Conservation (phyloP, 64 coral and sea anemone genomes). For the Platygyra sinensis region DNA sequence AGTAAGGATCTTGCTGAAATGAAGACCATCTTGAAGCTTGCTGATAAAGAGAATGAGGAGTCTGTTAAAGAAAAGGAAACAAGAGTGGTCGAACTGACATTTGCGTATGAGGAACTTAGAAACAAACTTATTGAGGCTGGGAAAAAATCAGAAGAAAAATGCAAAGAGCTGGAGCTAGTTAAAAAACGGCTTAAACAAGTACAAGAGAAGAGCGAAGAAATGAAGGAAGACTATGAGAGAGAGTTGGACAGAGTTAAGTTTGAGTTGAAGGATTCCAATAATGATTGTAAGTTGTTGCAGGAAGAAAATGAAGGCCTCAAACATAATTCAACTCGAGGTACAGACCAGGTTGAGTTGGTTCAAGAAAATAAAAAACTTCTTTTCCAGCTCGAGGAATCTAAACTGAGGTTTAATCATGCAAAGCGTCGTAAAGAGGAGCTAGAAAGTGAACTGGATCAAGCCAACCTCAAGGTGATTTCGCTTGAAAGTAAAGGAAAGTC, state of each 20-base stretch:
- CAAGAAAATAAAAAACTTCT: conserved; percentile 28
- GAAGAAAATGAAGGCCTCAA: conserved; percentile 14
- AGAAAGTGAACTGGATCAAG: not conserved
- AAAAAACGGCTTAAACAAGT: conserved; percentile 29
- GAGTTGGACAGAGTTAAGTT: conserved; percentile 37
- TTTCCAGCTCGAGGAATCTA: conserved; percentile 22
- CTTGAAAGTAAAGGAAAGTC: conserved; percentile 9
- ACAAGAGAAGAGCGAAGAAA: not conserved
- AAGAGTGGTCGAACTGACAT: conserved; percentile 12
- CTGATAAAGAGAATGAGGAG: not conserved
- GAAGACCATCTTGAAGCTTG: conserved; percentile 17
- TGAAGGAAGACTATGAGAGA: conserved; percentile 29
- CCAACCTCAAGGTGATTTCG: not conserved
- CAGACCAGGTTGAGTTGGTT: not conserved
- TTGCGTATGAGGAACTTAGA: conserved; percentile 35
- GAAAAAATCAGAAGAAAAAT: conserved; percentile 18
- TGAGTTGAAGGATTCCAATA: conserved; percentile 20
- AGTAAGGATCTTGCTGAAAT: conserved; percentile 15
- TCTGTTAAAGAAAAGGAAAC: conserved; percentile 1
- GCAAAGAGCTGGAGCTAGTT: conserved; percentile 12
- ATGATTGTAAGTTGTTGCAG: not conserved
- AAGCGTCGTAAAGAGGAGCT: conserved; percentile 10
- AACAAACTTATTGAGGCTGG: not conserved
- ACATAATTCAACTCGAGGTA: not conserved
- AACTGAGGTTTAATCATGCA: conserved; percentile 22